Evolutionary conservation across 2,113 vertebrate species (phyloP).

Genomic region (Aix galericulata): DNA sequence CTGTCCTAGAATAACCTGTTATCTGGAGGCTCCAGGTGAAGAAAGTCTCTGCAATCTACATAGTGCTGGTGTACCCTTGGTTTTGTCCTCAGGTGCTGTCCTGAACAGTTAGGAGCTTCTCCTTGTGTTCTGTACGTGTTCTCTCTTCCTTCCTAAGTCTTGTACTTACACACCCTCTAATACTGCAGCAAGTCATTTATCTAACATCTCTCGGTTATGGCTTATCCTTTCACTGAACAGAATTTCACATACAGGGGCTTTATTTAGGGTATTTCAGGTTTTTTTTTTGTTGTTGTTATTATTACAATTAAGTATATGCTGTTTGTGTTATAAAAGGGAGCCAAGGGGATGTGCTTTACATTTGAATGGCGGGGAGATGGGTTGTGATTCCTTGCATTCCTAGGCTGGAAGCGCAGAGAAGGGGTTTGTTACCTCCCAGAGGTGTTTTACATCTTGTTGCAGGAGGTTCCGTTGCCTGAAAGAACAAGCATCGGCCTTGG

Average conservation of each 20-base stretch:
- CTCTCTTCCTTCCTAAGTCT: background rate
- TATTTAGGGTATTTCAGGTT: background rate
- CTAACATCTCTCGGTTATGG: background rate
- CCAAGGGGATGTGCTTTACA: no score
- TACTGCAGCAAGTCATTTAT: background rate
- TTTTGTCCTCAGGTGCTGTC: background rate
- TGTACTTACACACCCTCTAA: background rate
- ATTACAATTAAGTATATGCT: background rate
- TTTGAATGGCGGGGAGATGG: background rate
- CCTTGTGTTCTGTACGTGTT: background rate
- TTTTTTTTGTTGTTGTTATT: background rate
- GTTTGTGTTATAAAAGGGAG: background rate
- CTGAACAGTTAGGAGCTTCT: background rate
- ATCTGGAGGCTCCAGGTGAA: background rate
- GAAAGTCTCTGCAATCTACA: background rate
- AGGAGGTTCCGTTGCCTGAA: background rate
- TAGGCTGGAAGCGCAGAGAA: background rate
- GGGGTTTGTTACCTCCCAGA: background rate
- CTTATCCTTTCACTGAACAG: background rate
- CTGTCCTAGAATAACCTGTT: background rate
- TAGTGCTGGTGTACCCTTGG: background rate
- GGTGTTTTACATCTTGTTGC: background rate
- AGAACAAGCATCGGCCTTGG: background rate
- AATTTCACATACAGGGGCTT: background rate
- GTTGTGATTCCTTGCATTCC: background rate